phyloP scores from a whole-genome alignment of 2,113 vertebrate genomes.

The Datnioides undecimradiatus region DNA sequence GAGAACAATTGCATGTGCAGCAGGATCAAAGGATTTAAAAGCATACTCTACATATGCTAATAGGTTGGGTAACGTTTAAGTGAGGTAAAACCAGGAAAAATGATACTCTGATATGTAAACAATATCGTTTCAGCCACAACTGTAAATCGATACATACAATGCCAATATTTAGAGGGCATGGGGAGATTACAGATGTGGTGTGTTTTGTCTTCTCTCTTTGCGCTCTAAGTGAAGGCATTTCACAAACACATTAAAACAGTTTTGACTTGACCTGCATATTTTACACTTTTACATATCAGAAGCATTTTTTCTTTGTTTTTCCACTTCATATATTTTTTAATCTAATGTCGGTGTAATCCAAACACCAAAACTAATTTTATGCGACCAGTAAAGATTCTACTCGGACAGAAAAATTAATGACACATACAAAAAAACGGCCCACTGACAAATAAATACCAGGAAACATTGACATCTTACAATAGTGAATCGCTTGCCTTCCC shows the following conservation, averaged over 20 bases:
- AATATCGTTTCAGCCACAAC: slow-evolving; percentile 19
- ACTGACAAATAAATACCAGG: slow-evolving; percentile 82
- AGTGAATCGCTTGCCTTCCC: slow-evolving; percentile 54
- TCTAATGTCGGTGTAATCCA: slow-evolving; percentile 39
- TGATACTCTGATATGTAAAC: slow-evolving; percentile 63
- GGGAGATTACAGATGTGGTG: slow-evolving; percentile 10
- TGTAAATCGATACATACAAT: slow-evolving; percentile 42
- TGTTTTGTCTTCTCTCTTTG: slow-evolving; percentile 8
- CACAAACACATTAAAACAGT: slow-evolving; percentile 37
- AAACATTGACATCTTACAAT: slow-evolving; percentile 77
- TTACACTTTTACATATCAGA: slow-evolving; percentile 67
- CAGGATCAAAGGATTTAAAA: slow-evolving; percentile 34
- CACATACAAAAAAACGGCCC: slow-evolving; percentile 72
- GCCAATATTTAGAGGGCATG: slow-evolving; percentile 22
- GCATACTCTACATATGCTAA: slow-evolving; percentile 37
- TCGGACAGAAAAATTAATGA: slow-evolving; percentile 62
- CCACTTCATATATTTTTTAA: not conserved
- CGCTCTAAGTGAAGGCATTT: slow-evolving; percentile 20
- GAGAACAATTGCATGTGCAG: slow-evolving; percentile 42
- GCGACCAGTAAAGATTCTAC: slow-evolving; percentile 60
- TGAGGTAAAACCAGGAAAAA: slow-evolving; percentile 55
- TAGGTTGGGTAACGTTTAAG: slow-evolving; percentile 21
- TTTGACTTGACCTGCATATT: slow-evolving; percentile 22
- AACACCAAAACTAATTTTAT: slow-evolving; percentile 64
- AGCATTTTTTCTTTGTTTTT: slow-evolving; percentile 37